Evolutionary conservation across 2,113 vertebrate species (phyloP), one percentile per base, ranked within the genome.

Genomic region (Sapajus apella): DNA sequence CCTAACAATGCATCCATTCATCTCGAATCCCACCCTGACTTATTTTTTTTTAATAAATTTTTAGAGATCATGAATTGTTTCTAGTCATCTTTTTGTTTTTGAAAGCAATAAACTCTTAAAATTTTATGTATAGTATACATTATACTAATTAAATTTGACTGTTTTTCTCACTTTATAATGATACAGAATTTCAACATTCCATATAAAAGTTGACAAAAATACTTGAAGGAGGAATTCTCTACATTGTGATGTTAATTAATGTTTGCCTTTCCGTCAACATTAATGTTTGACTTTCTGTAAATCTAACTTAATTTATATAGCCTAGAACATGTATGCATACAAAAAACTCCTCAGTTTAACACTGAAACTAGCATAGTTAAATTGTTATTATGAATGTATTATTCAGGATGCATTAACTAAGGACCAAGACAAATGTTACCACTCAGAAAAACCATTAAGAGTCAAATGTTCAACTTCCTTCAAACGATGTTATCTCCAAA

Each of bases 161-260:
- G 43, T 40, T 96, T 90, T 73, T 90, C 85, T 86, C n/a, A 90
- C 37, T 64, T 94, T 81, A 80, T 72, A 64, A 90, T 85, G 79
- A 64, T 45, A 25, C 21, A 94, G 43, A 93, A 93, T 73, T 88
- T 90, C 73, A 96, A 56, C n/a, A 66, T 94, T 52, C 5, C 72
- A 21, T 50, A 77, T 83, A 25, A 94, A 88, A 77, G 45, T 61
- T 73, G 23, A 23, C 83, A 72, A 88, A 95, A 94, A 52, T 70
- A 52, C 32, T 83, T 91, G 43, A 94, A 91, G 40, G 30, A 77
- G 18, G 23, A 87, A 70, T 87, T 75, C 16, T 40, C 50, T 87
- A 72, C 8, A 21, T 70, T 91, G 27, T 81, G 13, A 10, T 23
- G 81, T 68, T 58, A 64, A 64, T 90, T 81, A 50, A 30, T 61